Conservation (phyloP, 1,140 invertebrate species). For the Saccostrea cuccullata region DNA sequence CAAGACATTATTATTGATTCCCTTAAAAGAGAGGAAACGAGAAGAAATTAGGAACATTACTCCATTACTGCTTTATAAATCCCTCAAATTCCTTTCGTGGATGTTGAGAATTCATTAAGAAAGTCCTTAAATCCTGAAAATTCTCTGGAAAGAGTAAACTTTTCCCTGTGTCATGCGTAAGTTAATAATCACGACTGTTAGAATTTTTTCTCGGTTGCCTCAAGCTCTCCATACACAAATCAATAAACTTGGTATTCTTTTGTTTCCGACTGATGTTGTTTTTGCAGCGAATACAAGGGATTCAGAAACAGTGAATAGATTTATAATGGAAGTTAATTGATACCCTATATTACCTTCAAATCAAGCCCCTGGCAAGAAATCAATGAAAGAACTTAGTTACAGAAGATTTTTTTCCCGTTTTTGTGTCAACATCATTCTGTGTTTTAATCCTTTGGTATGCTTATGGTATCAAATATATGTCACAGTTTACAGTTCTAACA, state of each 20-base stretch:
- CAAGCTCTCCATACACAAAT: conserved; percentile 26
- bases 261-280: conserved; percentile 37
- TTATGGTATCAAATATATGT: background rate
- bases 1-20: conserved; percentile 21
- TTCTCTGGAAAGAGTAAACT: background rate
- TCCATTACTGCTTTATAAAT: background rate
- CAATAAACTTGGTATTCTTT: conserved; percentile 38
- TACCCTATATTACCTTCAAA: conserved; percentile 16
- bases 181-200: conserved; percentile 30
- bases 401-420: background rate
- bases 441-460: background rate
- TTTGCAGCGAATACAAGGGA: conserved; percentile 26
- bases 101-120: background rate
- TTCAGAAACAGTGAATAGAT: conserved; percentile 31
- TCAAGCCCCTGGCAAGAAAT: conserved; percentile 29
- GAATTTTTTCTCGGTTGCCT: conserved; percentile 9
- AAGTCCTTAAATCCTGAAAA: background rate
- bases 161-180: conserved; percentile 27
- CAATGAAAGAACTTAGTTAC: conserved; percentile 12
- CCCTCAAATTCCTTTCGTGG: background rate
- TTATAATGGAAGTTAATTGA: conserved; percentile 38
- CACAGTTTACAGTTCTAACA: background rate
- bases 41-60: conserved; percentile 21
- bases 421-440: background rate
- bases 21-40: conserved; percentile 6